These are phyloP conservation scores for Triops longicaudatus DNA, from an alignment of 1,140 invertebrate genomes.

Conservation along the genomic window DNA sequence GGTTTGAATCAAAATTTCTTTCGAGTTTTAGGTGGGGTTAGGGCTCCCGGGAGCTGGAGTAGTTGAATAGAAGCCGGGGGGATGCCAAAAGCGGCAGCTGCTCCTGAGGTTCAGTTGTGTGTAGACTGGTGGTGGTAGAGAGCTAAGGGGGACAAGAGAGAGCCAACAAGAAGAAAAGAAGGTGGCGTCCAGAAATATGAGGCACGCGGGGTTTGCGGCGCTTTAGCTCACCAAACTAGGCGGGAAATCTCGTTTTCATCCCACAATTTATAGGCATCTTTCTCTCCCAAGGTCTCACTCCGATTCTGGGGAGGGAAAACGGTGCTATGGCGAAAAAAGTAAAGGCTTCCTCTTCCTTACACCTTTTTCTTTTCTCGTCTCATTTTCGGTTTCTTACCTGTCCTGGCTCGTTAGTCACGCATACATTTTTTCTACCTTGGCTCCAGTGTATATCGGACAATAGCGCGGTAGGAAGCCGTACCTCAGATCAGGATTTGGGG, in stretches of 20 bases:
- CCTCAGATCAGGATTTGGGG: background rate
- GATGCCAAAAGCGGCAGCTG: background rate
- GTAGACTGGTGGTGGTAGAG: background rate
- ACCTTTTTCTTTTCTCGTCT: background rate
- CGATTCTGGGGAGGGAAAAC: background rate
- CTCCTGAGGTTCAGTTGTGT: background rate
- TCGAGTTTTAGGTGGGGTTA: background rate
- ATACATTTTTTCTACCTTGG: background rate
- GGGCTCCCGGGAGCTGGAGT: background rate
- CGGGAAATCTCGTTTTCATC: constrained; percentile 12
- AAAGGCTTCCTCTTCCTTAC: background rate
- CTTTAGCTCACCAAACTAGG: constrained; percentile 5
- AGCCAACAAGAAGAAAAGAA: background rate
- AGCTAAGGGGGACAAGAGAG: background rate
- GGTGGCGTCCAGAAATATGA: constrained; percentile 4
- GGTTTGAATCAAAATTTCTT: background rate
- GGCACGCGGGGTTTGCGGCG: constrained; percentile 9
- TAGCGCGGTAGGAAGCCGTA: constrained; percentile 3
- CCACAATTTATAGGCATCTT: constrained; percentile 10
- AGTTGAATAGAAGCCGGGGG: background rate
- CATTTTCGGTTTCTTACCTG: constrained; percentile 8
- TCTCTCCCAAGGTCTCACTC: constrained; percentile 6
- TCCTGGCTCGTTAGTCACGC: background rate
- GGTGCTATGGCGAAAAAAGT: background rate
- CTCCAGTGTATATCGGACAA: background rate